phyloP scores from a whole-genome alignment of 2,113 vertebrate species.

The Onychostruthus taczanowskii region DNA sequence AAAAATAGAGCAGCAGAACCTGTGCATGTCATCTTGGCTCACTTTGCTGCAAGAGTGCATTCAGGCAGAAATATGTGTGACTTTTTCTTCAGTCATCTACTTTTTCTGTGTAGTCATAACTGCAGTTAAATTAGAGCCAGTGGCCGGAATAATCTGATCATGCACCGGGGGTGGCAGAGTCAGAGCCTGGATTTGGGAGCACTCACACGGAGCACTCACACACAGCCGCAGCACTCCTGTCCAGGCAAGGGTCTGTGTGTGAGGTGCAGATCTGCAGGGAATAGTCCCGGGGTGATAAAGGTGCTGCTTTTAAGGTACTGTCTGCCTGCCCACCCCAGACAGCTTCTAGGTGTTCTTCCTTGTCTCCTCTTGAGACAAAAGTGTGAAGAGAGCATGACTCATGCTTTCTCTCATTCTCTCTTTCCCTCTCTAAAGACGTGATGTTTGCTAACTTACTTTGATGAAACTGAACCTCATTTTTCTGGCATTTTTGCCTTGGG shows the following conservation, averaged over 20 bases:
- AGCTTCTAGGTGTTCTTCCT: background rate
- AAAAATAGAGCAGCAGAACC: background rate
- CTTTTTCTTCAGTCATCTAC: background rate
- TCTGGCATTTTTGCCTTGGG: background rate
- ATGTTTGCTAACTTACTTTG: background rate
- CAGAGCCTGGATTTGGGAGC: background rate
- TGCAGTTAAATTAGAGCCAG: background rate
- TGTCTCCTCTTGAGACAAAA: background rate
- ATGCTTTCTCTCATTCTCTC: background rate
- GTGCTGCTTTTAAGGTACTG: background rate
- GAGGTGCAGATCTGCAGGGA: background rate
- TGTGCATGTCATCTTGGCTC: background rate
- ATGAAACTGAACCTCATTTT: background rate
- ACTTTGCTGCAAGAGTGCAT: background rate
- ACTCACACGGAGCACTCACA: background rate
- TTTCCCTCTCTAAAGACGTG: background rate
- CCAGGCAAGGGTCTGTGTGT: background rate
- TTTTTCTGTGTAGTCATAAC: background rate
- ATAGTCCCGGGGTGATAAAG: background rate
- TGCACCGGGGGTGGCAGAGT: rapidly evolving
- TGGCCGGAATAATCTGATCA: background rate
- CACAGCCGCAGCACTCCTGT: background rate
- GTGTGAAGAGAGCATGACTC: background rate
- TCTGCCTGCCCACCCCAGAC: background rate
- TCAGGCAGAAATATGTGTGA: background rate